phyloP scores from a whole-genome alignment of 2,113 vertebrate genomes.

The Cephalopholis sonnerati region DNA sequence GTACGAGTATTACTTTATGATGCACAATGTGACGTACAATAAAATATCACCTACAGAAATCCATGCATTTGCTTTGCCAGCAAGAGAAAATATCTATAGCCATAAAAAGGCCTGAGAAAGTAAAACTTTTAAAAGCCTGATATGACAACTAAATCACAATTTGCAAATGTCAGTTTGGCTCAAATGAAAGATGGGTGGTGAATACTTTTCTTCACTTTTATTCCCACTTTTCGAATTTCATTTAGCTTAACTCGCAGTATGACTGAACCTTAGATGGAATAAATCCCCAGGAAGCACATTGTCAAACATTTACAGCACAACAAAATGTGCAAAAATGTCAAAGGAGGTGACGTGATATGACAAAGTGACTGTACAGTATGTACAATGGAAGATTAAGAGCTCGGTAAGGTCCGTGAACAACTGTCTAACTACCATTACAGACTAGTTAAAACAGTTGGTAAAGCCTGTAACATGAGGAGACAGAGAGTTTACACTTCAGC shows the following conservation, averaged over 20 bases:
- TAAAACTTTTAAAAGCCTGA: too few species aligned
- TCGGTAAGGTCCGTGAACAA: constrained; percentile 37
- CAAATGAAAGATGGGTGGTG: constrained; percentile 6
- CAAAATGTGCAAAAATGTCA: constrained; percentile 41
- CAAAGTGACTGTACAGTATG: constrained; percentile 49
- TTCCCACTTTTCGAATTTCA: constrained; percentile 1
- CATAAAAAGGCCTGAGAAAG: background rate
- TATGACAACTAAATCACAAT: background rate
- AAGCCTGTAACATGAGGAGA: constrained; percentile 30
- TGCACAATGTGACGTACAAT: background rate
- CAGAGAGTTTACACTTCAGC: constrained; percentile 43
- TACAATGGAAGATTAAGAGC: constrained; percentile 42
- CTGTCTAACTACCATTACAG: constrained; percentile 18
- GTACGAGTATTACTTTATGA: background rate
- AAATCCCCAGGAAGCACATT: constrained; percentile 33
- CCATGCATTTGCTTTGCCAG: background rate
- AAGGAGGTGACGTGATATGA: constrained; percentile 19
- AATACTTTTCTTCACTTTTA: constrained; percentile 3
- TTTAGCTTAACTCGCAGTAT: background rate
- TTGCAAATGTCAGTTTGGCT: background rate
- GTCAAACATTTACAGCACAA: constrained; percentile 39
- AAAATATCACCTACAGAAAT: background rate
- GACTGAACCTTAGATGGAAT: constrained; percentile 6
- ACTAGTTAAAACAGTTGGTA: constrained; percentile 33
- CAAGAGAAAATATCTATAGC: background rate